Evolutionary conservation across 2,888 invertebrate genomes (phyloP).

Genomic region (Cephus pygmeus): DNA sequence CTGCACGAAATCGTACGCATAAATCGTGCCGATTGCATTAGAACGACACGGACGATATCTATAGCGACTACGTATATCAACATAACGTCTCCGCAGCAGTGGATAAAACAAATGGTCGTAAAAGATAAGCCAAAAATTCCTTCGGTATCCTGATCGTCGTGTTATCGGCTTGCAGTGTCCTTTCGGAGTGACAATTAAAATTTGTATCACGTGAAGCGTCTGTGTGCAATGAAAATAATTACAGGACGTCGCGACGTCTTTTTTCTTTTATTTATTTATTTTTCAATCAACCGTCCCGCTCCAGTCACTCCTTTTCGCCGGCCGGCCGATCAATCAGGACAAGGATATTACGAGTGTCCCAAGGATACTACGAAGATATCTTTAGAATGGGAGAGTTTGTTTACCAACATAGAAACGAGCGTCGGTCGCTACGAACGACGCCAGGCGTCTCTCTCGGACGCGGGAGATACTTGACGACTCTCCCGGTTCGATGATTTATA

Average conservation of each 20-base stretch:
- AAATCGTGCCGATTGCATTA: not conserved
- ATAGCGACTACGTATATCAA: not conserved
- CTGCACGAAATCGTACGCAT: not conserved
- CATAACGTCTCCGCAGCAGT: not conserved
- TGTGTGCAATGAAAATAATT: not conserved
- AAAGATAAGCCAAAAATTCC: not conserved
- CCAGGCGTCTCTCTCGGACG: slow-evolving; percentile 26
- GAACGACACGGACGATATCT: not conserved
- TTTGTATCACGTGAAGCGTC: not conserved
- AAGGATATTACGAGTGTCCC: not conserved
- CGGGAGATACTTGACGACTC: slow-evolving; percentile 15
- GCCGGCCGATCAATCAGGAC: slow-evolving; percentile 20
- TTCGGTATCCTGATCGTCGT: not conserved
- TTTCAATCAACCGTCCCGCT: not conserved
- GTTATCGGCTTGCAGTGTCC: slow-evolving; percentile 1
- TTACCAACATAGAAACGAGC: slow-evolving; percentile 9
- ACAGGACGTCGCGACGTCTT: not conserved
- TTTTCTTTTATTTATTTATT: not conserved
- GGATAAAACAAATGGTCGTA: not conserved
- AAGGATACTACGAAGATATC: slow-evolving; percentile 1
- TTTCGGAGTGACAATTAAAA: not conserved
- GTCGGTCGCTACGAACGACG: slow-evolving; percentile 31
- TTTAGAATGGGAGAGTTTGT: slow-evolving; percentile 1
- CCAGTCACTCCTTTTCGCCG: not conserved
- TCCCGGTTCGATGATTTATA: slow-evolving; percentile 26